phyloP scores from a whole-genome alignment of 2,113 vertebrate species.

The Silurus asotus region DNA sequence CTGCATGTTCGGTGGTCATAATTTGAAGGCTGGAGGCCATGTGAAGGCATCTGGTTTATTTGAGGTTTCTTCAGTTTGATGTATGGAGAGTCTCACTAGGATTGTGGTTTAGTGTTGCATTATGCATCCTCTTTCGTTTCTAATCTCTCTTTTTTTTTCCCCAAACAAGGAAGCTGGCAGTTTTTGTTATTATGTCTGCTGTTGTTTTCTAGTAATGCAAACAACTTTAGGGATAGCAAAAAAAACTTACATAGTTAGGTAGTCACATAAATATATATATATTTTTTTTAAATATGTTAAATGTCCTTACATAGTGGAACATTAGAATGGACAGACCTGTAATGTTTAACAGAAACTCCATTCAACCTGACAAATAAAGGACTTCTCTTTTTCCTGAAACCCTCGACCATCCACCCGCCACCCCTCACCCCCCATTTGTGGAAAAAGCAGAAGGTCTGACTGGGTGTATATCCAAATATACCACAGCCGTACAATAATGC shows the following conservation, averaged over 20 bases:
- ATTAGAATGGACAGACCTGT: conserved; percentile 13
- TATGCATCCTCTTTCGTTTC: conserved; percentile 1
- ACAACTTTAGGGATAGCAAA: not conserved
- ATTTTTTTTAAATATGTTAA: conserved; percentile 1
- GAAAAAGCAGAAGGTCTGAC: conserved; percentile 1
- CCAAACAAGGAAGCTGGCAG: not conserved
- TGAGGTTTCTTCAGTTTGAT: conserved; percentile 1
- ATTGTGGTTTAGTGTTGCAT: not conserved
- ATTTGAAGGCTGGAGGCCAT: conserved; percentile 8
- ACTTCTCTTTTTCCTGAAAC: conserved; percentile 6
- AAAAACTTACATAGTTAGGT: conserved; percentile 10
- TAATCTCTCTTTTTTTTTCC: not conserved
- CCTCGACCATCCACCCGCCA: too few relatives aligned
- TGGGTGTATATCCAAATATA: not conserved
- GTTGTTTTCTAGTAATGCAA: not conserved
- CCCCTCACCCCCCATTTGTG: not conserved
- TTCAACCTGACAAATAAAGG: conserved; percentile 11
- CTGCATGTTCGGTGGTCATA: conserved; percentile 4
- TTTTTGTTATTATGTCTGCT: not conserved
- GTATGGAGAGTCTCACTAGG: not conserved
- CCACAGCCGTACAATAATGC: not conserved
- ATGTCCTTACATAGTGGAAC: not conserved
- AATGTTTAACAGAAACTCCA: conserved; percentile 33
- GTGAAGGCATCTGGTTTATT: conserved; percentile 24
- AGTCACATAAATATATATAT: not conserved